phyloP scores from a whole-genome alignment of 2,113 vertebrate genomes.

The Prionailurus viverrinus region DNA sequence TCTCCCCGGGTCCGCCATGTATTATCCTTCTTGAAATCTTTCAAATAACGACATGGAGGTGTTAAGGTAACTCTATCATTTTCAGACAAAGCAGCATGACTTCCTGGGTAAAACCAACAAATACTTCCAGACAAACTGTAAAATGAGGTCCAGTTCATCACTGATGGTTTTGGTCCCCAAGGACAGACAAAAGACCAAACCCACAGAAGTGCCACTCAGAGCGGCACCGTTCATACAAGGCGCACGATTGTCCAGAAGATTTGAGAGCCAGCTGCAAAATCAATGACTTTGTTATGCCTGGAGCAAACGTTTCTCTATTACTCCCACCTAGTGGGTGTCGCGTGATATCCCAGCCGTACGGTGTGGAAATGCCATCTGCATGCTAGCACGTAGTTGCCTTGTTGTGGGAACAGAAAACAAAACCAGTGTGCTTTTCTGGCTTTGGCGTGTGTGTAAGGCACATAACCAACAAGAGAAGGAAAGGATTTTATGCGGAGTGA shows the following conservation, averaged over 20 bases:
- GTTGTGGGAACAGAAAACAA: neutral
- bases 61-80: neutral
- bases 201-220: neutral
- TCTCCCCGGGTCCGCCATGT: neutral
- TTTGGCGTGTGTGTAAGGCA: neutral
- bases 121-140: neutral
- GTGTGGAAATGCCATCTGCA: neutral
- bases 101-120: neutral
- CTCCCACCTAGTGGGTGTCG: neutral
- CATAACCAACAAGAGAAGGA: conserved; percentile 57
- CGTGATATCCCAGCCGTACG: rapidly evolving
- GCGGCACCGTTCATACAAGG: neutral
- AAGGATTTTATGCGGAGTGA: conserved; percentile 36
- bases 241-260: neutral
- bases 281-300: neutral
- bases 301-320: neutral
- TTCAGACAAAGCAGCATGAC: neutral
- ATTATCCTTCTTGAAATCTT: neutral
- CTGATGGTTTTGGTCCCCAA: neutral
- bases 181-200: neutral
- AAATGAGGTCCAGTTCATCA: neutral
- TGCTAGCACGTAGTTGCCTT: neutral
- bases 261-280: neutral
- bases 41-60: neutral
- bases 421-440: neutral